Conservation (phyloP, 2,888 invertebrate species). For the Plusia festucae region DNA sequence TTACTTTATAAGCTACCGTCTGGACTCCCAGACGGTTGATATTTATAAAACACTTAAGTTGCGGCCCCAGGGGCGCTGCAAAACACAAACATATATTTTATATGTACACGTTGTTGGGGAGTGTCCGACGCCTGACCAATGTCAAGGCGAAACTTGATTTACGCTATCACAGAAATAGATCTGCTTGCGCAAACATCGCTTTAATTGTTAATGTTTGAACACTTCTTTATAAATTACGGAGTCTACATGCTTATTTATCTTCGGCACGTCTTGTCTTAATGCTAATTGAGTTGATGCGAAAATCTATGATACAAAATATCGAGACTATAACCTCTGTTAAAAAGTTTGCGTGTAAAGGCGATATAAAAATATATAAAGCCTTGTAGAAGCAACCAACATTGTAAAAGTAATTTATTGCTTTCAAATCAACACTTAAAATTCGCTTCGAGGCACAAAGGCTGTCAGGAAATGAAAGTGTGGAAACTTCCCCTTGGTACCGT, state of each 20-base stretch:
- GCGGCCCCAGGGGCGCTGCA: background rate
- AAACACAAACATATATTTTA: conserved; percentile 3
- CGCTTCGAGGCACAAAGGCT: conserved; percentile 27
- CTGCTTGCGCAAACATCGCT: conserved; percentile 63
- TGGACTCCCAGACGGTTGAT: conserved; percentile 7
- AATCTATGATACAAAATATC: conserved; percentile 5
- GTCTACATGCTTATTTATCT: background rate
- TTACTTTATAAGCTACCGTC: background rate
- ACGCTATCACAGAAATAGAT: conserved; percentile 72
- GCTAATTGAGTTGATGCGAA: background rate
- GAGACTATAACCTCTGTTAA: conserved; percentile 17
- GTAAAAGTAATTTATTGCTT: conserved; percentile 37
- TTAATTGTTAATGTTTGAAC: conserved; percentile 62
- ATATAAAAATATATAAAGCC: conserved; percentile 16
- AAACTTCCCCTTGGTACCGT: conserved; percentile 66
- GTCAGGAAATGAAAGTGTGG: conserved; percentile 44
- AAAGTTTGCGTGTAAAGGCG: conserved; percentile 15
- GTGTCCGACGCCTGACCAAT: conserved; percentile 63
- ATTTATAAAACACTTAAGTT: conserved; percentile 19
- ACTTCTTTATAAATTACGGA: conserved; percentile 21
- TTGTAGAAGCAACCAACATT: conserved; percentile 12
- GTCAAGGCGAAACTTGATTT: conserved; percentile 76
- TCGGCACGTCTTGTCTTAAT: background rate
- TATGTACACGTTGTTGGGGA: conserved; percentile 16
- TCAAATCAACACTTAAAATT: conserved; percentile 37